Evolutionary conservation across 1,140 invertebrate genomes (phyloP), one percentile per base, ranked within the genome.

Genomic region (Gonioctena quinquepunctata): DNA sequence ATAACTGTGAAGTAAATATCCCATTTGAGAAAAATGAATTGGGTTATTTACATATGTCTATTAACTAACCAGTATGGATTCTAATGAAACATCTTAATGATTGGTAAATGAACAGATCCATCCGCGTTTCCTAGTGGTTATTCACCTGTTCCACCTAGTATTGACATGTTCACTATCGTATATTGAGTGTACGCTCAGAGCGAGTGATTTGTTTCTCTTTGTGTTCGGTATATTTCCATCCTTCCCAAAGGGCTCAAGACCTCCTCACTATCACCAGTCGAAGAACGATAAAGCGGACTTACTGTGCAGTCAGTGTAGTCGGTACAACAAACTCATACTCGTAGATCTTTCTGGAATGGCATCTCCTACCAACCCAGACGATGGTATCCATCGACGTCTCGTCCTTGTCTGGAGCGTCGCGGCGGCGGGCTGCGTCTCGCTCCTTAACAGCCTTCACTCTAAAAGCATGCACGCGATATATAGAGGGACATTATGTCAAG

Each of bases 401-500:
- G 69, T 77, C 75, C 72, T 74, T 50, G 71, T 69, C 71, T 49
- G n/a, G 11, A 23, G 54, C 75, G 73, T 66, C 70, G 63, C 75
- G 71, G 68, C 70, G 64, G 27, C 70, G 59, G 59, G 70, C 60
- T 70, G 74, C 73, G 71, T 83, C 80, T 77, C 79, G 72, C 77
- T 81, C 77, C 77, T 77, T 81, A 82, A 81, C 82, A 82, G 82
- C 81, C 81, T 81, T 83, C 82, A 83, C 80, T 83, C 81, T 83
- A 82, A 83, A 83, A 83, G 82, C 82, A 83, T 83, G 82, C 82
- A 82, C 82, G 79, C 82, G 82, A 84, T 83, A 84, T 83, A 83
- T 83, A 81, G 82, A 80, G 81, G 82, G 82, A 83, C 82, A 84
- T 84, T 84, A 84, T 81, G 82, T 84, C 82, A 83, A 80, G 82